Conservation (phyloP, 2,888 invertebrate genomes). For the Diarsia rubi region DNA sequence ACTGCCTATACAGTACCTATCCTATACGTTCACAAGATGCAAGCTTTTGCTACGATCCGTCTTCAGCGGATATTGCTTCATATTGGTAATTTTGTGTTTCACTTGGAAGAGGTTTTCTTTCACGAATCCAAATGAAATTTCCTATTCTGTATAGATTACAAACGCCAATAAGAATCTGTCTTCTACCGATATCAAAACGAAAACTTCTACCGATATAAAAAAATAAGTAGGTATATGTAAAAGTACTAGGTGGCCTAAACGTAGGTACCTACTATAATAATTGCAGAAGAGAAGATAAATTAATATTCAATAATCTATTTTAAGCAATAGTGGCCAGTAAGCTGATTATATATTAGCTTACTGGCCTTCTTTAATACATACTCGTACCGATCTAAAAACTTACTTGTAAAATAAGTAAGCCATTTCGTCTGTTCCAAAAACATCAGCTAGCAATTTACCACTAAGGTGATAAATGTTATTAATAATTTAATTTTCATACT, state of each 20-base stretch:
- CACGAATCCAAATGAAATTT: constrained; percentile 12
- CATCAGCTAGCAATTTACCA: not conserved
- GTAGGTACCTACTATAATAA: no score
- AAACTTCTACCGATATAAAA: no score
- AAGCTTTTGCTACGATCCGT: not conserved
- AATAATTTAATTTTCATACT: constrained; percentile 23
- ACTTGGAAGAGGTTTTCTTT: constrained; percentile 10
- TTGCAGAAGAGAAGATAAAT: not conserved
- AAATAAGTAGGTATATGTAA: not conserved
- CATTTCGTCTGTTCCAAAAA: not conserved
- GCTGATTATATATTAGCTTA: not conserved
- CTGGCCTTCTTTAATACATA: not conserved
- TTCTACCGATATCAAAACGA: constrained; percentile 6
- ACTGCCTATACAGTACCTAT: not conserved
- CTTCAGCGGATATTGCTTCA: not conserved
- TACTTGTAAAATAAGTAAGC: not conserved
- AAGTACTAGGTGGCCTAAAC: not conserved
- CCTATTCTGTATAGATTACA: not conserved
- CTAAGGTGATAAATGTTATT: constrained; percentile 13
- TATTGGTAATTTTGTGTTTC: constrained; percentile 5
- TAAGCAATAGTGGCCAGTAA: not conserved
- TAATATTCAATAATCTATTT: not conserved
- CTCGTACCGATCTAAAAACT: not conserved
- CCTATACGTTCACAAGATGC: not conserved
- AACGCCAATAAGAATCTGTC: not conserved